Evolutionary conservation across 2,888 invertebrate species (phyloP).

Genomic region (Andrena bucephala): DNA sequence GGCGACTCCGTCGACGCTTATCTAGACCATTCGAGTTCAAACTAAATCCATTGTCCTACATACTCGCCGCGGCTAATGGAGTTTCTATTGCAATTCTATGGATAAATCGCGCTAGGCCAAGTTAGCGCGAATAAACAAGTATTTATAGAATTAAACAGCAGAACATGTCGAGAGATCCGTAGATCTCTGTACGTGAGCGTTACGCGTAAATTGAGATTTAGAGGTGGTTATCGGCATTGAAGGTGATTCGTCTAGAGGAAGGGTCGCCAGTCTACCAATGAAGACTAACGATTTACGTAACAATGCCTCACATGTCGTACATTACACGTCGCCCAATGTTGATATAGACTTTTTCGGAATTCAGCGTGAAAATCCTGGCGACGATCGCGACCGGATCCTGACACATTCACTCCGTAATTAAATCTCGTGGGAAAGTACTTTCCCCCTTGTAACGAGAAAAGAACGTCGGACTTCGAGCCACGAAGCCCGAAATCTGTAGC

Average conservation of each 20-base stretch:
- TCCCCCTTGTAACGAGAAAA: not conserved
- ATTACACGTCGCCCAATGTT: constrained; percentile 63
- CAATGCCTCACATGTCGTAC: constrained; percentile 75
- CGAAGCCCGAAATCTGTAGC: too few relatives aligned
- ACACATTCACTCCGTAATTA: not conserved
- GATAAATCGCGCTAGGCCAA: not conserved
- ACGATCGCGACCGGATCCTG: not conserved
- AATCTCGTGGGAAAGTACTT: not conserved
- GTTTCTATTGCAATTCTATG: not conserved
- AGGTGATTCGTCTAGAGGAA: constrained; percentile 78
- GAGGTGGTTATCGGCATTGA: constrained; percentile 75
- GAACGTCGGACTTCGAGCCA: too few relatives aligned
- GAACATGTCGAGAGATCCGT: constrained; percentile 48
- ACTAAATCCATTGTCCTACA: constrained; percentile 27
- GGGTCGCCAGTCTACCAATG: constrained; percentile 78
- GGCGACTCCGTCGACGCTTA: not conserved
- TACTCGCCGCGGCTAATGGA: not conserved
- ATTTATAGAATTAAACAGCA: constrained; percentile 41
- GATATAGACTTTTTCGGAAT: constrained; percentile 54
- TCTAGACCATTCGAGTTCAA: constrained; percentile 36
- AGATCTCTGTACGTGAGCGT: constrained; percentile 57
- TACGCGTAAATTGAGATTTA: constrained; percentile 75
- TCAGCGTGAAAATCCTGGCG: not conserved
- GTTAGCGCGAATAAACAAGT: constrained; percentile 1
- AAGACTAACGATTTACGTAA: constrained; percentile 82